phyloP scores from a whole-genome alignment of 2,113 vertebrate species.

The Neopipo cinnamomea region DNA sequence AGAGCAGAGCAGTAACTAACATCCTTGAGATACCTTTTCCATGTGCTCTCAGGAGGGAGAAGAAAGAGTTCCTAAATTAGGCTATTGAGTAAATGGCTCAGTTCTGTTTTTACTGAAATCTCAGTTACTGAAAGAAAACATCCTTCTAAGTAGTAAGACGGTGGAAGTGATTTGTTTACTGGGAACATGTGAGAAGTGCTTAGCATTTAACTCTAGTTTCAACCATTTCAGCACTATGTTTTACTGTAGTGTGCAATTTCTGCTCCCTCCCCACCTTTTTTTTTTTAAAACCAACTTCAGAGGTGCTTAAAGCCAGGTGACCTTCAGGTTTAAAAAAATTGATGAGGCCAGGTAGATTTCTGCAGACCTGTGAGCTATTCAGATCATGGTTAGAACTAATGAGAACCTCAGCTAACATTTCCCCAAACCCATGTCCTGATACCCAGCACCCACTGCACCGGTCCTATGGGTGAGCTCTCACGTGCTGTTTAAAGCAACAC shows the following conservation, averaged over 20 bases:
- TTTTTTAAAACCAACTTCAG: neutral
- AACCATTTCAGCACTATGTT: neutral
- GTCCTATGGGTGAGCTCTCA: accelerated
- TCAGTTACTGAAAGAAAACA: neutral
- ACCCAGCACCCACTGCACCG: accelerated
- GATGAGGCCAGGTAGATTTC: neutral
- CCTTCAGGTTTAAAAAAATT: neutral
- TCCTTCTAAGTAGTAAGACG: neutral
- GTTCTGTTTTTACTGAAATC: neutral
- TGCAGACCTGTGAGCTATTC: neutral
- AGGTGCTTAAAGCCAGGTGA: neutral
- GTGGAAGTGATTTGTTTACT: neutral
- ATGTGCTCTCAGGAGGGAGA: neutral
- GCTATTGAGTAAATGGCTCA: no score
- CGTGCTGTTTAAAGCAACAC: neutral
- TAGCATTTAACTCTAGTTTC: neutral
- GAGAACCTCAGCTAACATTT: neutral
- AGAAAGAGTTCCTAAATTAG: neutral
- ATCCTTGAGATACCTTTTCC: neutral
- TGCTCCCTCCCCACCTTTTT: accelerated
- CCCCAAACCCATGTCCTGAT: neutral
- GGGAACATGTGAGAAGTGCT: neutral
- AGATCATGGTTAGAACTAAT: neutral
- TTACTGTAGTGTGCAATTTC: neutral
- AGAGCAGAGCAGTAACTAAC: neutral